These are phyloP conservation scores for Lymantria dispar DNA, from an alignment of 2,888 invertebrate species.

Conservation along the genomic window DNA sequence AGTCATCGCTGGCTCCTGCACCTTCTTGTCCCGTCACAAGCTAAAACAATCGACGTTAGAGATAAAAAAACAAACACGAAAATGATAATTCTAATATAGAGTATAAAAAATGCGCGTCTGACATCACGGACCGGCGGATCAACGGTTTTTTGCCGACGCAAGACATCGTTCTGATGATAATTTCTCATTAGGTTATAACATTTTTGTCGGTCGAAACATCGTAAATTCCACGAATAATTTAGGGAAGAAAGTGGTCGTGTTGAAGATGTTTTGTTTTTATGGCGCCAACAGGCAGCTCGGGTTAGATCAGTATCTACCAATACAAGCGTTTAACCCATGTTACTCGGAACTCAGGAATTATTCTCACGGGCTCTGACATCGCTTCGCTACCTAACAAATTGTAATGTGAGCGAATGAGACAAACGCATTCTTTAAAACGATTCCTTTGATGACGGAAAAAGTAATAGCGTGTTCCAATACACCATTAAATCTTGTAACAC, in stretches of 20 bases:
- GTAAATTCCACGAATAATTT: conserved; percentile 82
- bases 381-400: conserved; percentile 66
- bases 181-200: conserved; percentile 82
- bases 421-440: conserved; percentile 38
- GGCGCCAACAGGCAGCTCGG: conserved; percentile 77
- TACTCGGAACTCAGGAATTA: conserved; percentile 72
- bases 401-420: conserved; percentile 61
- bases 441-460: conserved; percentile 32
- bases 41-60: conserved; percentile 71
- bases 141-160: conserved; percentile 71
- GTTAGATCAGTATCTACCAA: conserved; percentile 79
- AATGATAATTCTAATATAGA: conserved; percentile 67
- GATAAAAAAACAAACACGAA: conserved; percentile 60
- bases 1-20: conserved; percentile 72
- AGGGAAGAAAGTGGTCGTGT: conserved; percentile 79
- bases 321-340: conserved; percentile 81
- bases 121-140: conserved; percentile 50
- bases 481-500: conserved; percentile 20
- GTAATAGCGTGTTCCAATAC: conserved; percentile 26
- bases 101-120: conserved; percentile 66
- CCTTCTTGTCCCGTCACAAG: conserved; percentile 52
- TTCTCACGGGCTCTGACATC: conserved; percentile 67
- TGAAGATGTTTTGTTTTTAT: conserved; percentile 80
- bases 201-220: conserved; percentile 77
- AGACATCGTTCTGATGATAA: conserved; percentile 70